These are phyloP conservation scores for Austrolebias charrua DNA, from an alignment of 2,797 vertebrate genomes.

Conservation along the genomic window DNA sequence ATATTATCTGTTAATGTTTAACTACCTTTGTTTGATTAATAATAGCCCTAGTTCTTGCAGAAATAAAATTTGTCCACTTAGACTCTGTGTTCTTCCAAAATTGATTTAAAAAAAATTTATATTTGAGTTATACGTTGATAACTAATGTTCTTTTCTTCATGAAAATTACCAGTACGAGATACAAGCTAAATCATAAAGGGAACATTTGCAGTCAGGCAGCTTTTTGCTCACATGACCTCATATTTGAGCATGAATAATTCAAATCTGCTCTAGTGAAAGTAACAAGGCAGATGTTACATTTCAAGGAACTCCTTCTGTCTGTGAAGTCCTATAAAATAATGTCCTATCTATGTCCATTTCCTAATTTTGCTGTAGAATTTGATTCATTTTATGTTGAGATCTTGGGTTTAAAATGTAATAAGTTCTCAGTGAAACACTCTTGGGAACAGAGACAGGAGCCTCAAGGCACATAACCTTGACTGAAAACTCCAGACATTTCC, in stretches of 20 bases:
- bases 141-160: neutral
- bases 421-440: neutral
- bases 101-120: no score
- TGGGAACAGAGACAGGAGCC: neutral
- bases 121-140: no score
- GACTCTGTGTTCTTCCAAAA: no score
- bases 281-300: constrained; percentile 33
- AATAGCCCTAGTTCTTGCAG: no score
- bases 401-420: neutral
- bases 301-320: constrained; percentile 24
- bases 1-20: no score
- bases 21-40: no score
- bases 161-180: neutral
- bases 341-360: neutral
- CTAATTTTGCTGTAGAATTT: neutral
- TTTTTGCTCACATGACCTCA: constrained; percentile 28
- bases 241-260: constrained; percentile 47
- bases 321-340: constrained; percentile 1
- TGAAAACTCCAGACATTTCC: neutral
- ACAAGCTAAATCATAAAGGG: constrained; percentile 13
- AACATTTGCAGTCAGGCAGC: constrained; percentile 18
- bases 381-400: neutral
- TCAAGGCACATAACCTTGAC: neutral
- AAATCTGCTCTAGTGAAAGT: constrained; percentile 28
- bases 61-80: no score